Conservation (phyloP, 2,888 invertebrate species). For the Leptopterna dolabrata region DNA sequence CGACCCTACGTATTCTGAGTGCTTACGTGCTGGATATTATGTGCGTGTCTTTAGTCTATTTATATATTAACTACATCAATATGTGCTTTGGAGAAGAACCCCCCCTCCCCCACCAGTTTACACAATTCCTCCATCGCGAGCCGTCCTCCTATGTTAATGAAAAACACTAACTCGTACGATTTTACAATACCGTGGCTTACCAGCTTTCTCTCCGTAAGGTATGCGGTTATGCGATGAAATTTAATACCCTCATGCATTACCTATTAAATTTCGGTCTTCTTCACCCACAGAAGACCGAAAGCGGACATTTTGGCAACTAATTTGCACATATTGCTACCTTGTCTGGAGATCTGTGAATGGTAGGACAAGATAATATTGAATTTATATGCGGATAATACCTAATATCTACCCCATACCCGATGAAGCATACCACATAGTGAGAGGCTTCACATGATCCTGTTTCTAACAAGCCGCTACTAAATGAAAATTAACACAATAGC, state of each 20-base stretch:
- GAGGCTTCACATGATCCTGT: too few relatives aligned
- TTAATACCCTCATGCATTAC: background rate
- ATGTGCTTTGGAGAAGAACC: constrained; percentile 6
- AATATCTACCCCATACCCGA: too few relatives aligned
- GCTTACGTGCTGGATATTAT: constrained; percentile 20
- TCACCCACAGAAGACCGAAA: too few relatives aligned
- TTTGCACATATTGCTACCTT: too few relatives aligned
- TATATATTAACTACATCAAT: constrained; percentile 38
- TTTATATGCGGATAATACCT: too few relatives aligned
- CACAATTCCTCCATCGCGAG: background rate
- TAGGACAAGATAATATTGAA: too few relatives aligned
- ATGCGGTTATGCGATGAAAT: background rate
- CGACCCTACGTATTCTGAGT: constrained; percentile 13
- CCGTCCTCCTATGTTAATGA: constrained; percentile 19
- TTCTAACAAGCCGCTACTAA: too few relatives aligned
- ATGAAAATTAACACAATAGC: too few relatives aligned
- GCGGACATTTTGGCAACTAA: too few relatives aligned
- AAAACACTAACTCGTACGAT: constrained; percentile 6
- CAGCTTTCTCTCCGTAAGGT: background rate
- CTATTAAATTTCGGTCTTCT: background rate
- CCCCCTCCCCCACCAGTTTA: background rate
- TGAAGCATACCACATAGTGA: too few relatives aligned
- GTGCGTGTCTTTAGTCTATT: constrained; percentile 21
- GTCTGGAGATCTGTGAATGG: too few relatives aligned
- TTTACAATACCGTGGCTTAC: constrained; percentile 21